Percentiles rank a stretch among this genome's conserved stretches.
These are phyloP conservation scores for Parapristionchus giblindavisi DNA, from an alignment of 2,888 invertebrate species.

Conservation along the genomic window DNA sequence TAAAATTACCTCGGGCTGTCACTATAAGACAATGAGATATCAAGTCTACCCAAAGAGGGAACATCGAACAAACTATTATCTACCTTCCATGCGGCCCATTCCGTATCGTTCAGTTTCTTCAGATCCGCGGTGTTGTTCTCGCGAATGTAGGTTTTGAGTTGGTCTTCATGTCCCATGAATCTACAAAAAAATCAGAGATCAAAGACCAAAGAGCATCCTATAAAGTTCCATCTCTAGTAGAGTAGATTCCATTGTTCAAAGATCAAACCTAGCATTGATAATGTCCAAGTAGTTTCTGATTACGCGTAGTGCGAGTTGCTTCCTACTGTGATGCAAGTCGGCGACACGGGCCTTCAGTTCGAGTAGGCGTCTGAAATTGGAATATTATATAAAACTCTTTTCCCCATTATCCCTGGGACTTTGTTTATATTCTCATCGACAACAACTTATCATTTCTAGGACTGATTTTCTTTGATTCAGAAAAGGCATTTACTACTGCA, in stretches of 20 bases:
- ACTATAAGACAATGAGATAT: too few species aligned
- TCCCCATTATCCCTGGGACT: too few species aligned
- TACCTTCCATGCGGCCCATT: slow-evolving; percentile 53
- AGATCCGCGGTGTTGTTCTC: slow-evolving; percentile 47
- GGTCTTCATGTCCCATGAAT: slow-evolving; percentile 48
- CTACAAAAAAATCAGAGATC: too few species aligned
- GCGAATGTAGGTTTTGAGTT: slow-evolving; percentile 49
- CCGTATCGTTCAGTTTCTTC: slow-evolving; percentile 41
- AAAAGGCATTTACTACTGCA: too few species aligned
- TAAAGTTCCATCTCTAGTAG: too few species aligned
- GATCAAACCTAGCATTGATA: slow-evolving; percentile 44
- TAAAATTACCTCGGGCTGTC: too few species aligned
- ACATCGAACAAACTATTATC: background rate
- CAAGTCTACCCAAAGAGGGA: too few species aligned
- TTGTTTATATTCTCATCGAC: too few species aligned
- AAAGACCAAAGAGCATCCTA: too few species aligned
- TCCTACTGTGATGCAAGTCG: slow-evolving; percentile 29
- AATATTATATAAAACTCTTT: too few species aligned
- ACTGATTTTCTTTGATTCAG: too few species aligned
- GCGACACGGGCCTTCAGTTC: slow-evolving; percentile 24
- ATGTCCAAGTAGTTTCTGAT: slow-evolving; percentile 48
- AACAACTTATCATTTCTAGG: too few species aligned
- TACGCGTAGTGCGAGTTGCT: slow-evolving; percentile 41
- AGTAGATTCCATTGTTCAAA: background rate
- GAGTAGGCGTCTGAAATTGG: slow-evolving; percentile 14